Evolutionary conservation across 2,888 invertebrate genomes (phyloP).

Genomic region (Ennomos erosarius): DNA sequence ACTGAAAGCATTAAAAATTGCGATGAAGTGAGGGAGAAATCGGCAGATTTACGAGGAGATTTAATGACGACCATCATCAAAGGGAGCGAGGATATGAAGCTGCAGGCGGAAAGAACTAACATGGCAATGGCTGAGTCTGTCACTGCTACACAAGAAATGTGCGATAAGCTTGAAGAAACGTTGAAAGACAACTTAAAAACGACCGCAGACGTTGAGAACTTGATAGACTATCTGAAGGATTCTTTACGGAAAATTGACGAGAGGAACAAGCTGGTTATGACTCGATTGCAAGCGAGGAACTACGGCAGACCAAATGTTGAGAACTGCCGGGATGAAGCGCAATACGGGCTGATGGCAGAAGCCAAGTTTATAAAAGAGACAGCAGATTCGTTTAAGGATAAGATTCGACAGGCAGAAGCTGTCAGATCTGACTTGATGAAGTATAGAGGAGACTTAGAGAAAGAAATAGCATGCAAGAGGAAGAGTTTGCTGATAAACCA

Average conservation of each 20-base stretch:
- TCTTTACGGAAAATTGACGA: slow-evolving; percentile 89
- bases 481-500: slow-evolving; percentile 89
- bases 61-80: slow-evolving; percentile 90
- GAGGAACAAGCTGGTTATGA: slow-evolving; percentile 93
- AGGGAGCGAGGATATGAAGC: slow-evolving; percentile 91
- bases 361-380: slow-evolving; percentile 86
- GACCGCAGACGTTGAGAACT: slow-evolving; percentile 90
- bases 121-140: slow-evolving; percentile 89
- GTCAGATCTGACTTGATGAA: slow-evolving; percentile 82
- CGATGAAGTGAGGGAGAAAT: slow-evolving; percentile 90
- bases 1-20: slow-evolving; percentile 90
- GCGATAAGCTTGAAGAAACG: slow-evolving; percentile 88
- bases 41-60: slow-evolving; percentile 87
- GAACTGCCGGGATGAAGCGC: slow-evolving; percentile 92
- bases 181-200: slow-evolving; percentile 89
- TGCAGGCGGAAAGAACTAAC: slow-evolving; percentile 94
- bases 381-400: slow-evolving; percentile 79
- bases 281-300: slow-evolving; percentile 90
- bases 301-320: slow-evolving; percentile 91
- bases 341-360: slow-evolving; percentile 90
- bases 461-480: slow-evolving; percentile 89
- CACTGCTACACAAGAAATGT: slow-evolving; percentile 89
- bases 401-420: slow-evolving; percentile 87
- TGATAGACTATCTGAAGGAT: slow-evolving; percentile 88
- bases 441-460: slow-evolving; percentile 87